phyloP scores from a whole-genome alignment of 2,888 invertebrate genomes.

The Hyposoter dolosus region DNA sequence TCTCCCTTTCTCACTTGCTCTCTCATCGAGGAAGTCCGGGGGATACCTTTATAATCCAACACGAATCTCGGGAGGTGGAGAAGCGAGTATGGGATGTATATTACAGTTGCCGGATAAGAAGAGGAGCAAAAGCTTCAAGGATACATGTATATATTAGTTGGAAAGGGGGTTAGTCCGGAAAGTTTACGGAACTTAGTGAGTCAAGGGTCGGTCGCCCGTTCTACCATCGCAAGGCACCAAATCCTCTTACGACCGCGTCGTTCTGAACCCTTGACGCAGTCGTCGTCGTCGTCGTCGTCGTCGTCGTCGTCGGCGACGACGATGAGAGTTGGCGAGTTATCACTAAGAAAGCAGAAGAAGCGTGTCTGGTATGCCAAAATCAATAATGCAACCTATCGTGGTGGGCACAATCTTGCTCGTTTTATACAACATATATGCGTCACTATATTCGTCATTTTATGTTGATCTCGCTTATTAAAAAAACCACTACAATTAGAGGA shows the following conservation, averaged over 20 bases:
- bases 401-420: slow-evolving; percentile 58
- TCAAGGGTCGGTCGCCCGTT: slow-evolving; percentile 67
- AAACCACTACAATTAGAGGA: not conserved
- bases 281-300: slow-evolving; percentile 33
- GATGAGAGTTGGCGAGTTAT: slow-evolving; percentile 79
- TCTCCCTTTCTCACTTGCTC: slow-evolving; percentile 38
- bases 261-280: slow-evolving; percentile 36
- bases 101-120: slow-evolving; percentile 41
- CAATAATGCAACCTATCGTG: slow-evolving; percentile 76
- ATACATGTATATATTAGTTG: slow-evolving; percentile 20
- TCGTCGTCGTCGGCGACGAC: slow-evolving; percentile 28
- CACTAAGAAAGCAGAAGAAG: slow-evolving; percentile 81
- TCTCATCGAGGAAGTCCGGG: slow-evolving; percentile 48
- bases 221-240: slow-evolving; percentile 59
- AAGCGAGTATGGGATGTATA: slow-evolving; percentile 31
- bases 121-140: slow-evolving; percentile 30
- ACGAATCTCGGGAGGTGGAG: slow-evolving; percentile 56
- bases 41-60: slow-evolving; percentile 64
- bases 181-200: slow-evolving; percentile 69
- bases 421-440: slow-evolving; percentile 35
- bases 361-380: slow-evolving; percentile 83
- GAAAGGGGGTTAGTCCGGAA: slow-evolving; percentile 56
- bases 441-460: not conserved
- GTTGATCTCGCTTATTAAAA: not conserved
- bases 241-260: slow-evolving; percentile 49